These are phyloP conservation scores for Dendrocopos noguchii DNA, from an alignment of 2,113 vertebrate species.

Conservation along the genomic window DNA sequence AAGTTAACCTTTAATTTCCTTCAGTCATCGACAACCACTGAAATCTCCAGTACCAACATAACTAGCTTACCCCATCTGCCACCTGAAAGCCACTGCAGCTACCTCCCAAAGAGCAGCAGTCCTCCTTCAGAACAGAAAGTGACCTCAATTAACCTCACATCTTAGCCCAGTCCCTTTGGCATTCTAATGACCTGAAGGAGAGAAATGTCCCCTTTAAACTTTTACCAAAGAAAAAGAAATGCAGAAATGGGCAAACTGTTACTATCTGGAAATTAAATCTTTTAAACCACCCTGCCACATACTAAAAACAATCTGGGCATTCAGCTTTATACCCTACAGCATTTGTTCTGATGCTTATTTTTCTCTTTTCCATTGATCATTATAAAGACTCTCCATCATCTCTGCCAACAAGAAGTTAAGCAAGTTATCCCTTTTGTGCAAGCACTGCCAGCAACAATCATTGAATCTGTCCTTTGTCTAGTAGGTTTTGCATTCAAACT, in stretches of 20 bases:
- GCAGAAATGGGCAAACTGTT: background rate
- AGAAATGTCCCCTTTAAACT: background rate
- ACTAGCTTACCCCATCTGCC: background rate
- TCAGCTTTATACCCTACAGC: background rate
- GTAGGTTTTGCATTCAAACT: background rate
- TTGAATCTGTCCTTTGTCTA: background rate
- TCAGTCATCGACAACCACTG: background rate
- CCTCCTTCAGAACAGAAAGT: background rate
- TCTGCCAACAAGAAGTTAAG: conserved; percentile 7
- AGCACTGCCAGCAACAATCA: background rate
- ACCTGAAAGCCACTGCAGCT: background rate
- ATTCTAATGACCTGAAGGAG: background rate
- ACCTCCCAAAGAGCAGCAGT: background rate
- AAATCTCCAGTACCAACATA: background rate
- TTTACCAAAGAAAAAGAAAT: background rate
- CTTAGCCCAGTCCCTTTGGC: background rate
- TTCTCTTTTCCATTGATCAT: background rate
- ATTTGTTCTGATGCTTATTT: background rate
- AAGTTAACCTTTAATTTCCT: background rate
- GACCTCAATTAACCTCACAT: background rate
- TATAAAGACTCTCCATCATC: background rate
- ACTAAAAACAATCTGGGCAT: background rate
- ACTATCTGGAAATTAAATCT: background rate
- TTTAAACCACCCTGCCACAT: background rate
- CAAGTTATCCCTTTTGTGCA: background rate